These are phyloP conservation scores for Pelvicachromis taeniatus DNA, from an alignment of 2,113 vertebrate species.

Conservation along the genomic window DNA sequence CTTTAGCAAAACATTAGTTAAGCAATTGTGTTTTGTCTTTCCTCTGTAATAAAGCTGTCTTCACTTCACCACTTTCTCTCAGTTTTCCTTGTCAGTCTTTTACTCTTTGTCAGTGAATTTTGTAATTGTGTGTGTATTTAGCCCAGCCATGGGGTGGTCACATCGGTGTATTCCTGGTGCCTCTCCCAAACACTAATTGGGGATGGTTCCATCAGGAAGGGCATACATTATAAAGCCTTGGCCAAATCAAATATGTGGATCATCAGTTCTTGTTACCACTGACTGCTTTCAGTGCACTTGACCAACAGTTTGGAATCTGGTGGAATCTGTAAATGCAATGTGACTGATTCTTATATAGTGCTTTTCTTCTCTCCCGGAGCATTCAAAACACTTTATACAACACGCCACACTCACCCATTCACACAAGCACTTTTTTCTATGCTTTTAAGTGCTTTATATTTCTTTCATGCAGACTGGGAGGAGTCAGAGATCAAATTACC, in stretches of 20 bases:
- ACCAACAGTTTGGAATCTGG: not conserved
- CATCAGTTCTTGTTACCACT: not conserved
- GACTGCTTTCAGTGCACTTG: not conserved
- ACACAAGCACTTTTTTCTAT: not conserved
- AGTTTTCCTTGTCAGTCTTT: not conserved
- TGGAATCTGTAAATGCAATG: not conserved
- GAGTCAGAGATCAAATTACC: not conserved
- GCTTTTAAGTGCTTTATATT: not conserved
- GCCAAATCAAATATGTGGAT: not conserved
- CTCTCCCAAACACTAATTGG: not conserved
- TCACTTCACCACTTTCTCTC: conserved; percentile 18
- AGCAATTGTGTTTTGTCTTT: not conserved
- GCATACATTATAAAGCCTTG: not conserved
- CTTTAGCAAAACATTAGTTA: conserved; percentile 19
- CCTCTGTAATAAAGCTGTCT: conserved; percentile 64
- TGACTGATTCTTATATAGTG: not conserved
- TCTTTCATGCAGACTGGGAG: not conserved
- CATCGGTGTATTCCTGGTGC: not conserved
- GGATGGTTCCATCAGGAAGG: not conserved
- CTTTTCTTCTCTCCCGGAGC: not conserved
- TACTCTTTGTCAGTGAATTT: not conserved
- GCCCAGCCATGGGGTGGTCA: not conserved
- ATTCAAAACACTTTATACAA: not conserved
- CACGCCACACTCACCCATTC: not conserved
- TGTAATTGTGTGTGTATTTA: not conserved